phyloP scores from a whole-genome alignment of 2,888 invertebrate genomes.

The Halictus ligatus region DNA sequence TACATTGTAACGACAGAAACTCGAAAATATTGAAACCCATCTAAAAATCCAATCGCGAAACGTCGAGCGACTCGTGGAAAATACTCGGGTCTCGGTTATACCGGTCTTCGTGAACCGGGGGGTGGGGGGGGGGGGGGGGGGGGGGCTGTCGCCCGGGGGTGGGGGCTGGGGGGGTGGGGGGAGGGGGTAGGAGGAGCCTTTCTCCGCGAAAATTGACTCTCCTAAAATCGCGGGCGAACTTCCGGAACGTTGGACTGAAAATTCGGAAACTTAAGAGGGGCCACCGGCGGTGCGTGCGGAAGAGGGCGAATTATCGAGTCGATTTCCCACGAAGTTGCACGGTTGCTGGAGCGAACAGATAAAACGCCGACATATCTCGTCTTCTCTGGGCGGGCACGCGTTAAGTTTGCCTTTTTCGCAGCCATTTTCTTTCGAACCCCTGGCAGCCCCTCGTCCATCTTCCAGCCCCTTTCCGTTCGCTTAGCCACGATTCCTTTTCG shows the following conservation, averaged over 20 bases:
- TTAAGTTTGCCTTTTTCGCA: constrained; percentile 54
- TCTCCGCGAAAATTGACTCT: background rate
- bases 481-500: constrained; percentile 43
- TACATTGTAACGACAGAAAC: constrained; percentile 5
- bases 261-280: constrained; percentile 5
- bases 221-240: constrained; percentile 12
- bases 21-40: background rate
- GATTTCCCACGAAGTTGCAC: constrained; percentile 45
- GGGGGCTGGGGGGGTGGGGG: too few relatives aligned
- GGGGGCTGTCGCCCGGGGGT: too few relatives aligned
- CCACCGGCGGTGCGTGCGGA: background rate
- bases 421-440: constrained; percentile 50
- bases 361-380: constrained; percentile 55
- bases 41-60: constrained; percentile 7
- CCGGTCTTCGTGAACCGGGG: background rate
- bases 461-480: constrained; percentile 54
- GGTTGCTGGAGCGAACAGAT: constrained; percentile 41
- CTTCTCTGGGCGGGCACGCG: constrained; percentile 41
- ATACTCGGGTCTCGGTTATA: background rate
- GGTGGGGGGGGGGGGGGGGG: too few relatives aligned
- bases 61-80: background rate
- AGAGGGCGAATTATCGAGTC: constrained; percentile 25
- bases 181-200: background rate
- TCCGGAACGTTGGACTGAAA: constrained; percentile 1
- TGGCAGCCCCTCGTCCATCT: constrained; percentile 47